Evolutionary conservation across 1,140 invertebrate genomes (phyloP).

Genomic region (Leptinotarsa undecemlineata): DNA sequence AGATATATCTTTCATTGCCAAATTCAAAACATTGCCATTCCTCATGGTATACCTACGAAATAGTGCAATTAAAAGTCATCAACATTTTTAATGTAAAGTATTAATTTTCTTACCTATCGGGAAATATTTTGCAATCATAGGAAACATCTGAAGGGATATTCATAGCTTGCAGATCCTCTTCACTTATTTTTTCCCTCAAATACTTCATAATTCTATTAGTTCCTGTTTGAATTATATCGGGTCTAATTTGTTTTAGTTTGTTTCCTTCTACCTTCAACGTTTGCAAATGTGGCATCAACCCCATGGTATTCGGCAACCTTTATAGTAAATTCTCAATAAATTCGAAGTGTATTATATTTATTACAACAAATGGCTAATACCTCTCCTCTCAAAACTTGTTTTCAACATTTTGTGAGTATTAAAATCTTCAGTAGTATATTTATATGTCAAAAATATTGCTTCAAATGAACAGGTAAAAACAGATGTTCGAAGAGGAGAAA

Average conservation of each 20-base stretch:
- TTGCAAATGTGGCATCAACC: constrained; percentile 78
- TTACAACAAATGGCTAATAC: too few relatives aligned
- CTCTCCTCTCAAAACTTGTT: too few relatives aligned
- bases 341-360: too few relatives aligned
- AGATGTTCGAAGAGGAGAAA: too few relatives aligned
- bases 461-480: too few relatives aligned
- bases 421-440: too few relatives aligned
- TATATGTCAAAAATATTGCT: too few relatives aligned
- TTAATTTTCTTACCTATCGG: constrained; percentile 65
- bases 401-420: too few relatives aligned
- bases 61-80: not conserved
- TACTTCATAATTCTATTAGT: constrained; percentile 80
- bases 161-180: constrained; percentile 51
- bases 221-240: constrained; percentile 79
- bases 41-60: constrained; percentile 70
- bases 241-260: constrained; percentile 73
- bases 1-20: constrained; percentile 66
- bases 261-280: constrained; percentile 85
- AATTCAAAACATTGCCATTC: constrained; percentile 70
- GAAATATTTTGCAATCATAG: constrained; percentile 56
- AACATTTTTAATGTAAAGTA: not conserved
- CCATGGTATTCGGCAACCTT: constrained; percentile 76
- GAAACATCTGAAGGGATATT: constrained; percentile 16
- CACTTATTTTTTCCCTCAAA: constrained; percentile 64
- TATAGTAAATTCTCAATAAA: too few relatives aligned